Base-by-base conservation (phyloP, 1,140 invertebrate genomes). In the Cyphomyrmex costatus region DNA sequence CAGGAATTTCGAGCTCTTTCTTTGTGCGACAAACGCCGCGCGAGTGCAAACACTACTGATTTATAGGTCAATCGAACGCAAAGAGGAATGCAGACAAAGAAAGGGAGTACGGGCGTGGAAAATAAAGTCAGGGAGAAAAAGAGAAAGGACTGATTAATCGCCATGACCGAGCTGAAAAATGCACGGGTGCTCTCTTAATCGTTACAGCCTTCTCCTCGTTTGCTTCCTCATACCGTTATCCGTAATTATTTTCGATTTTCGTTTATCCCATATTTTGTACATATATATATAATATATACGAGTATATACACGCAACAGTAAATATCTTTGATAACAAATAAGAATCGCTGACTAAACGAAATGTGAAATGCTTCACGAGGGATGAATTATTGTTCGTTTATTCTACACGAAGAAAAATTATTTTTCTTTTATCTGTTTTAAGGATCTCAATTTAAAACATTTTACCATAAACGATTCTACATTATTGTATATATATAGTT, bases 61-160 rank as follows among this genome's bases (percentile, higher is more conserved):
- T 89, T 89, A 88, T 88, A 82, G 85, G 88, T 89, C 88, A 89
- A 82, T 61, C 76, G 36, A 89, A 60, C 88, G 88, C 86, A 56
- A 73, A 78, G 53, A 77, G 51, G 56, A 73, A 70, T 12, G 53
- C 49, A 36, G 24, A 51, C 8, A 42, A 33, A 76, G 24, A 53
- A 63, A 68, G 19, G 2, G 53, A n/a, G 49, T 21, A 24, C 42
- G 21, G 12, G 27, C 19, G 36, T 33, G 51, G 36, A 56, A 70
- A 60, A 61, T 71, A 79, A 80, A 85, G 76, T 82, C 66, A 19
- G 36, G 19, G 14, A 10, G 49, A 14, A 12, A 77, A 79, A 85
- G 51, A 86, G 85, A 83, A 74, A 58, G 51, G 30, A 53, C 63
- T 86, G 88, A 89, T 89, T 89, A 89, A 89, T 89, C 76, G 88